Evolutionary conservation across 2,888 invertebrate genomes (phyloP).

Genomic region (Drosophila anomalata): DNA sequence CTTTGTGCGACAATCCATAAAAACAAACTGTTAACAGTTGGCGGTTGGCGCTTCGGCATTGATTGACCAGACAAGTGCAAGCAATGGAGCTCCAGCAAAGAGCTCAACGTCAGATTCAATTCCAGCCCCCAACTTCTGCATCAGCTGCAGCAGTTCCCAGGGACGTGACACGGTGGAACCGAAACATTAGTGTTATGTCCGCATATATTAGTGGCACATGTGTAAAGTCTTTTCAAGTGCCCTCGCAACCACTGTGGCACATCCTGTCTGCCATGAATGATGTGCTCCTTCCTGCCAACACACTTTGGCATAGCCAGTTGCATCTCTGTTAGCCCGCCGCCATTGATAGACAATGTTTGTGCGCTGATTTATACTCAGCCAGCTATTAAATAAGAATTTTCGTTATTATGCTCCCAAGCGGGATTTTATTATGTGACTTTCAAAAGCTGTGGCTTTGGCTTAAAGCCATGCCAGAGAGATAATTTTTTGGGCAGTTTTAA

Average conservation of each 20-base stretch:
- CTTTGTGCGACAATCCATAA: slow-evolving; percentile 70
- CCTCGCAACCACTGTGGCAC: slow-evolving; percentile 24
- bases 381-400: slow-evolving; percentile 71
- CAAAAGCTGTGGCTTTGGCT: slow-evolving; percentile 42
- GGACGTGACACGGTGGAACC: slow-evolving; percentile 42
- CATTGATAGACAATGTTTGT: slow-evolving; percentile 50
- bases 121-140: slow-evolving; percentile 25
- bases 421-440: slow-evolving; percentile 61
- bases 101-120: slow-evolving; percentile 49
- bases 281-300: slow-evolving; percentile 69
- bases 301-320: slow-evolving; percentile 23
- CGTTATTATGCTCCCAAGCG: slow-evolving; percentile 59
- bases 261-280: slow-evolving; percentile 68
- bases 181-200: neutral
- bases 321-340: slow-evolving; percentile 5
- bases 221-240: neutral
- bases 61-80: slow-evolving; percentile 78
- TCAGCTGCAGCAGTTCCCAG: slow-evolving; percentile 72
- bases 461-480: slow-evolving; percentile 47
- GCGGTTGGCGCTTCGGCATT: slow-evolving; percentile 64
- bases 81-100: slow-evolving; percentile 56
- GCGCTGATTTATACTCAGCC: slow-evolving; percentile 48
- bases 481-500: slow-evolving; percentile 43
- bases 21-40: slow-evolving; percentile 72
- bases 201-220: neutral